Conservation (phyloP, 2,888 invertebrate species). For the Notodonta dromedarius region DNA sequence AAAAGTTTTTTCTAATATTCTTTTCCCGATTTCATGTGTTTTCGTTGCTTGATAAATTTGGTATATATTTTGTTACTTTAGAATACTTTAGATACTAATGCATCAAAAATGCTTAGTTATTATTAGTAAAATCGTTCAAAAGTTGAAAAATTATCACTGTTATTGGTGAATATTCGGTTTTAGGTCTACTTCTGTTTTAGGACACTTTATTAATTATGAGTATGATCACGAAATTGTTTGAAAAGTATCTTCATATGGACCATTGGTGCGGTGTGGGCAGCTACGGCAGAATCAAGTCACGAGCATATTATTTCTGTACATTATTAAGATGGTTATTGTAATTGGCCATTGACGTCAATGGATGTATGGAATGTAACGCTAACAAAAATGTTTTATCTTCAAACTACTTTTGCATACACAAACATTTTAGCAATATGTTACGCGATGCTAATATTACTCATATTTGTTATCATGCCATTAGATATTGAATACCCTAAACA, state of each 20-base stretch:
- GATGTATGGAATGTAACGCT: conserved; percentile 40
- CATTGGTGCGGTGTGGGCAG: neutral
- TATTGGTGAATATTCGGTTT: too few relatives aligned
- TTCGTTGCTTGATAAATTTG: too few relatives aligned
- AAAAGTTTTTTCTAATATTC: too few relatives aligned
- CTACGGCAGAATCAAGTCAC: neutral
- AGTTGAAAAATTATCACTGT: too few relatives aligned
- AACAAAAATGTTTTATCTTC: conserved; percentile 43
- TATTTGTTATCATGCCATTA: conserved; percentile 41
- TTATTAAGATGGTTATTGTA: conserved; percentile 1
- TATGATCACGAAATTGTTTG: too few relatives aligned
- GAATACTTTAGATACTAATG: too few relatives aligned
- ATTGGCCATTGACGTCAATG: conserved; percentile 45
- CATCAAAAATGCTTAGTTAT: too few relatives aligned
- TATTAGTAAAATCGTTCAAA: too few relatives aligned
- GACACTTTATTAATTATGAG: too few relatives aligned
- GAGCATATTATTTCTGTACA: neutral
- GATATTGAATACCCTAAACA: conserved; percentile 8
- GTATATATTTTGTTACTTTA: too few relatives aligned
- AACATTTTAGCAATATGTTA: conserved; percentile 58
- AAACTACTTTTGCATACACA: conserved; percentile 55
- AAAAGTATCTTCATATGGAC: neutral
- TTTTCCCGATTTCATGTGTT: too few relatives aligned
- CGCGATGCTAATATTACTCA: conserved; percentile 44
- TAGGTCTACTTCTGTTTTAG: too few relatives aligned